Percentiles rank a stretch among this genome's conserved stretches.
These are phyloP conservation scores for Lamellibrachia columna DNA, from an alignment of 2,888 invertebrate genomes.

Conservation along the genomic window DNA sequence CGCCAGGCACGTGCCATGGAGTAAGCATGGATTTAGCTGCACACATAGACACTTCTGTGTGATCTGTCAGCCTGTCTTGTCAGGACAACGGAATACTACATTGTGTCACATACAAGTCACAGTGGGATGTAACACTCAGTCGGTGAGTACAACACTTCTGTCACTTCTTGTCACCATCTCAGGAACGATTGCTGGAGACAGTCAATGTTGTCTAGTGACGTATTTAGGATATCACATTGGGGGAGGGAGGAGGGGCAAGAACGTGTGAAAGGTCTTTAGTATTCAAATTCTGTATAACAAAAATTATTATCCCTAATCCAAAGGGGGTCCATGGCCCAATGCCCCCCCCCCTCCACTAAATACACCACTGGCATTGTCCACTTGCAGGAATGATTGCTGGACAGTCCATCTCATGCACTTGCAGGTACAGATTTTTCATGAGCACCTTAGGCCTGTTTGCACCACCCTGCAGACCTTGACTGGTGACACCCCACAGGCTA, in stretches of 20 bases:
- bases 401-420: too few species aligned
- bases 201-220: too few species aligned
- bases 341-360: too few species aligned
- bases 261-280: too few species aligned
- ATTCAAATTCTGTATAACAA: too few species aligned
- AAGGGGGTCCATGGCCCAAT: too few species aligned
- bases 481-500: too few species aligned
- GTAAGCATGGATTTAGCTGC: not conserved
- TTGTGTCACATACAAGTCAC: not conserved
- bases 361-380: not conserved
- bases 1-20: not conserved
- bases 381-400: not conserved
- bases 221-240: too few species aligned
- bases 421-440: too few species aligned
- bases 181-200: not conserved
- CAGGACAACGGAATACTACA: not conserved
- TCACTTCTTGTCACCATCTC: not conserved
- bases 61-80: not conserved
- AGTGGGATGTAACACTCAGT: not conserved
- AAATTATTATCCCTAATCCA: too few species aligned
- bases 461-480: not conserved
- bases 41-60: not conserved
- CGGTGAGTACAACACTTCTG: slow-evolving; percentile 11
- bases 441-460: not conserved
- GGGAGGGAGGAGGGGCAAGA: too few species aligned